A percentile compares a stretch with the other conserved stretches of the same genome.
phyloP scores from a whole-genome alignment of 2,113 vertebrate genomes.

The Scortum barcoo region DNA sequence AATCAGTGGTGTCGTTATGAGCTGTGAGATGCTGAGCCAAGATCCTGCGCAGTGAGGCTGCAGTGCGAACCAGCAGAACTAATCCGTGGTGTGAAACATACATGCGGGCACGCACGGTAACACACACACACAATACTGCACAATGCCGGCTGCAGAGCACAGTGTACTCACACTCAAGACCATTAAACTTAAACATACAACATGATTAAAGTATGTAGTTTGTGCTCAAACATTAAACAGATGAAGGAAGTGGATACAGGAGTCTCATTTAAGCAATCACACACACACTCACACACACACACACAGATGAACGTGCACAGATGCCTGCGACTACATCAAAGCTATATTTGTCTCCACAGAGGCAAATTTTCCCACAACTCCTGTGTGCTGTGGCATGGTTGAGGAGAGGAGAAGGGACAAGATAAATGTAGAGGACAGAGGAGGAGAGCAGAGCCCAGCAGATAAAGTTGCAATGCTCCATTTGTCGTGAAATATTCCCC shows the following conservation, averaged over 20 bases:
- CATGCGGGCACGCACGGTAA: not conserved
- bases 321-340: constrained; percentile 6
- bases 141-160: constrained; percentile 3
- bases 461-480: constrained; percentile 68
- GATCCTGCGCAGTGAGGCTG: not conserved
- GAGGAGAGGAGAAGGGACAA: constrained; percentile 51
- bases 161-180: not conserved
- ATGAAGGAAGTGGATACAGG: not conserved
- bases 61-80: not conserved
- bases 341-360: constrained; percentile 24
- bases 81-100: constrained; percentile 1
- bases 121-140: not conserved
- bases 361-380: constrained; percentile 30
- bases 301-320: not conserved
- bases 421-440: constrained; percentile 62
- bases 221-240: not conserved
- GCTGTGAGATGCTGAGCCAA: not conserved
- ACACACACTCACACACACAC: not conserved
- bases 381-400: constrained; percentile 39
- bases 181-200: not conserved
- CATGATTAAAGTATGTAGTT: not conserved
- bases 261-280: not conserved
- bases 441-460: constrained; percentile 46
- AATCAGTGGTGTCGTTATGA: constrained; percentile 2
- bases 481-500: constrained; percentile 69